Conservation (phyloP, 2,888 invertebrate species). For the Sinodicranocentrus sp. region DNA sequence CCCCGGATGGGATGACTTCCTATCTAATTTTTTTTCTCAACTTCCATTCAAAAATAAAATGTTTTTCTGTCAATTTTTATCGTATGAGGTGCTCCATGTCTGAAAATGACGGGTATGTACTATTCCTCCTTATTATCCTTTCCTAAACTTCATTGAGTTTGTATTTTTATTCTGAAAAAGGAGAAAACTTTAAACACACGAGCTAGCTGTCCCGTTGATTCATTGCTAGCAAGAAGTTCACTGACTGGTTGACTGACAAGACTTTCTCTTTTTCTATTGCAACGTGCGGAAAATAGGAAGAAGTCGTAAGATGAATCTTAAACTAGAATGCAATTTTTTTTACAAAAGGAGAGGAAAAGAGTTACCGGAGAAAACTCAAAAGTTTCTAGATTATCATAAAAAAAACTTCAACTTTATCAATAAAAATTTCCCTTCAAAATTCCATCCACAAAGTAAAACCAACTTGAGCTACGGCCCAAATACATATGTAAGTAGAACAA, state of each 20-base stretch:
- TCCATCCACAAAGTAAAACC: too few relatives aligned
- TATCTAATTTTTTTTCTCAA: slow-evolving; percentile 5
- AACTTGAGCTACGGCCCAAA: too few relatives aligned
- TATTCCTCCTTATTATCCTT: too few relatives aligned
- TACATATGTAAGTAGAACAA: too few relatives aligned
- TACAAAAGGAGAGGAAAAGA: not conserved
- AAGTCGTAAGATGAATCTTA: slow-evolving; percentile 5
- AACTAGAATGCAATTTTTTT: too few relatives aligned
- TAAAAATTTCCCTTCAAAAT: slow-evolving; percentile 33
- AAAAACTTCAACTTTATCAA: slow-evolving; percentile 57
- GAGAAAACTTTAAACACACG: not conserved
- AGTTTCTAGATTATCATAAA: slow-evolving; percentile 56
- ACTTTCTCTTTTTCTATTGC: not conserved
- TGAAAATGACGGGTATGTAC: too few relatives aligned
- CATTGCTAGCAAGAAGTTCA: slow-evolving; percentile 2
- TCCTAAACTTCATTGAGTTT: not conserved
- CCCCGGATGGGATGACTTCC: not conserved
- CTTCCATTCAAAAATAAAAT: not conserved
- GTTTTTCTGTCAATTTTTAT: not conserved
- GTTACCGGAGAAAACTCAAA: not conserved
- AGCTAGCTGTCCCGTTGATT: not conserved
- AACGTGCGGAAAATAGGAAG: slow-evolving; percentile 3
- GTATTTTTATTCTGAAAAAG: slow-evolving; percentile 1
- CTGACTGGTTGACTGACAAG: slow-evolving; percentile 29
- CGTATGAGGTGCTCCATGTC: not conserved